A percentile compares a stretch with the other conserved stretches of the same genome.
Conservation (phyloP, 2,888 invertebrate species). For the Harmothoe impar region DNA sequence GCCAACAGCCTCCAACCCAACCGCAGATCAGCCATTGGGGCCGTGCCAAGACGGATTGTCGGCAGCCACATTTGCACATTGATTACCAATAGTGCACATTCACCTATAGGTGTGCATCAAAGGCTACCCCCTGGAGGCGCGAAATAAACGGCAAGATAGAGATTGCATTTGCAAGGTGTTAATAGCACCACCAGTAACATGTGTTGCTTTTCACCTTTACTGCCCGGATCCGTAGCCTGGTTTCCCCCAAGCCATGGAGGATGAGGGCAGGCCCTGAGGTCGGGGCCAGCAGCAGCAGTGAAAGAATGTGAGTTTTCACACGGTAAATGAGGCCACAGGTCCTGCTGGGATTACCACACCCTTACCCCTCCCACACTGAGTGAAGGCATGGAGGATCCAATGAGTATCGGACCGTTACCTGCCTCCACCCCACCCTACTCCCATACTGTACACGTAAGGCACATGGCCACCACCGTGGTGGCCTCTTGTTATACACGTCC, state of each 20-base stretch:
- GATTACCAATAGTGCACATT: conserved; percentile 60
- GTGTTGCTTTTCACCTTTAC: conserved; percentile 19
- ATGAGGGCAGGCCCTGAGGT: background rate
- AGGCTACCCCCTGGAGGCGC: conserved; percentile 32
- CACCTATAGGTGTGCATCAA: conserved; percentile 37
- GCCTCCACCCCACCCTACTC: background rate
- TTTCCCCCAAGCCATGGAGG: background rate
- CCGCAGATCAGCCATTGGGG: conserved; percentile 51
- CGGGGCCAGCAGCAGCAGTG: conserved; percentile 13
- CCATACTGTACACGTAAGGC: background rate
- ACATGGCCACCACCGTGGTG: no score
- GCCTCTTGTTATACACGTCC: no score
- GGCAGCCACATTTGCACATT: conserved; percentile 53
- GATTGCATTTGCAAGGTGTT: conserved; percentile 45
- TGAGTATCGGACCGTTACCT: conserved; percentile 12
- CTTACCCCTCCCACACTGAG: background rate
- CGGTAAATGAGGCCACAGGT: conserved; percentile 44
- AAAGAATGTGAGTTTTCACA: conserved; percentile 37
- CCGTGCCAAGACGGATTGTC: conserved; percentile 46
- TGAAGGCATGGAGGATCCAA: background rate
- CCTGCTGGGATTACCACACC: conserved; percentile 39
- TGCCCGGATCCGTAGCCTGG: background rate
- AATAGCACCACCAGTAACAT: conserved; percentile 32
- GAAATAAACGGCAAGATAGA: conserved; percentile 34
- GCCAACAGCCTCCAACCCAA: background rate